A percentile compares a stretch with the other conserved stretches of the same genome.
These are phyloP conservation scores for Cecidostiba fungosa DNA, from an alignment of 2,888 invertebrate species.

Conservation along the genomic window DNA sequence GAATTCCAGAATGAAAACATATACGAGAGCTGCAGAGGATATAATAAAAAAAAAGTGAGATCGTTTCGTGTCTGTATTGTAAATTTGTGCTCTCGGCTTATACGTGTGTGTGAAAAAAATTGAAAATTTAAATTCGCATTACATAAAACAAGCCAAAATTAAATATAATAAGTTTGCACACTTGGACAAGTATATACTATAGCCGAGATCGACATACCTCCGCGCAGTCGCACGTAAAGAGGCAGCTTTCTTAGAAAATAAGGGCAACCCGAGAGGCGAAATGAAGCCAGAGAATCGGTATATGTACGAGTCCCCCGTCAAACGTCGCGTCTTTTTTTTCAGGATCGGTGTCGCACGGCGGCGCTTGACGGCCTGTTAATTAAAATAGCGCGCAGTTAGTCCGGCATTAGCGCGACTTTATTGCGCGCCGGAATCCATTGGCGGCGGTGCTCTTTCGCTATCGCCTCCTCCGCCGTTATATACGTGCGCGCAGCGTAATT, in stretches of 20 bases:
- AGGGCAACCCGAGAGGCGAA: background rate
- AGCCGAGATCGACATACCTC: too few relatives aligned
- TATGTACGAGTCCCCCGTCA: background rate
- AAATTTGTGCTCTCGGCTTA: background rate
- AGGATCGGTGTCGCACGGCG: background rate
- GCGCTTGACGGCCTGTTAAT: constrained; percentile 65
- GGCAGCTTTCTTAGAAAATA: background rate
- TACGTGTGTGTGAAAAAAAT: background rate
- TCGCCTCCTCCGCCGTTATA: background rate
- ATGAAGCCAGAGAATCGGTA: background rate
- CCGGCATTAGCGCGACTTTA: constrained; percentile 75
- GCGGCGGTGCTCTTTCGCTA: constrained; percentile 18
- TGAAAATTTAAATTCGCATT: background rate
- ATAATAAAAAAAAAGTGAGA: too few relatives aligned
- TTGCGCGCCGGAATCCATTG: constrained; percentile 62
- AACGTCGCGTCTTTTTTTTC: background rate
- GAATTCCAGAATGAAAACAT: constrained; percentile 63
- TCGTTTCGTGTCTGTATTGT: too few relatives aligned
- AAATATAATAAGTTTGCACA: too few relatives aligned
- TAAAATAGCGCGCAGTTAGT: constrained; percentile 77
- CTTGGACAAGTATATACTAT: background rate
- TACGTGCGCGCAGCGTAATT: background rate
- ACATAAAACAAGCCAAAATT: background rate
- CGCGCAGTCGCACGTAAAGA: background rate
- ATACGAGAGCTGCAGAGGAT: constrained; percentile 60